Evolutionary conservation across 2,888 invertebrate species (phyloP).

Genomic region (Choristoneura rosaceana): DNA sequence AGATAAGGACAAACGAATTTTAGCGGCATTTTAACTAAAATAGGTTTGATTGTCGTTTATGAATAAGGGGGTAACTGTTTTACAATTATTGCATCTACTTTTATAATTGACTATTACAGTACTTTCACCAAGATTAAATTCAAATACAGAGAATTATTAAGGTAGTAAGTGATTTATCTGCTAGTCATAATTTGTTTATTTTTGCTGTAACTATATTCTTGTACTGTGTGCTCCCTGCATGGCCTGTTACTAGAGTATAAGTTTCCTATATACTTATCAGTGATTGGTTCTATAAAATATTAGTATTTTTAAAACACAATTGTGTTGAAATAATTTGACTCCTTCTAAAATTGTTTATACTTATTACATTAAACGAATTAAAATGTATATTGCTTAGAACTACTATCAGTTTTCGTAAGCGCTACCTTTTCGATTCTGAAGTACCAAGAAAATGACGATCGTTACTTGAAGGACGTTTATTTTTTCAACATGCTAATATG

Average conservation of each 20-base stretch:
- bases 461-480: slow-evolving; percentile 7
- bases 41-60: no score
- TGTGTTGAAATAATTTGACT: slow-evolving; percentile 8
- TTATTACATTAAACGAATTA: neutral
- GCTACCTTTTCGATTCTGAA: neutral
- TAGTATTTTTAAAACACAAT: neutral
- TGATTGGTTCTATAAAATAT: neutral
- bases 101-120: no score
- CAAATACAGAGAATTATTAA: no score
- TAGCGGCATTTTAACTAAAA: no score
- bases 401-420: slow-evolving; percentile 1
- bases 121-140: no score
- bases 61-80: no score
- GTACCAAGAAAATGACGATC: neutral
- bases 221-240: neutral
- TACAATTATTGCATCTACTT: no score
- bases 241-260: neutral
- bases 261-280: neutral
- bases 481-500: neutral
- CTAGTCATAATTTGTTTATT: neutral
- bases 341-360: neutral
- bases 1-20: no score
- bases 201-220: neutral
- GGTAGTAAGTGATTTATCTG: neutral
- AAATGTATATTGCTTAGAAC: neutral